These are phyloP conservation scores for Lota lota DNA, from an alignment of 2,113 vertebrate genomes.

Conservation along the genomic window DNA sequence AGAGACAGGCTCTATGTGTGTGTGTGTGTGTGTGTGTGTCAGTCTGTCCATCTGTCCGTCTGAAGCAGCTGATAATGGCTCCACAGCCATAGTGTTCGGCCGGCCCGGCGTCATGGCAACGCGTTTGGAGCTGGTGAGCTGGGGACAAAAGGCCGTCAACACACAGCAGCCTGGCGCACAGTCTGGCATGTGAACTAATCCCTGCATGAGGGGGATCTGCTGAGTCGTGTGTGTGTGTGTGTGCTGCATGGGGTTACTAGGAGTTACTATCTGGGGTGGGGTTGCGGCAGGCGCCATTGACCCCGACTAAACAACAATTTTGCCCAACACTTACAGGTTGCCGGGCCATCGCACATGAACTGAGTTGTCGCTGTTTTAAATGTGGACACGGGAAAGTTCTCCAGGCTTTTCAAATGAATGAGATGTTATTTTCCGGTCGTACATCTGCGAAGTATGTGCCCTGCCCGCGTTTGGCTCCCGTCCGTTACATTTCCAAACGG, in stretches of 20 bases:
- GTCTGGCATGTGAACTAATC: slow-evolving; percentile 38
- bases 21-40: not conserved
- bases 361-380: slow-evolving; percentile 47
- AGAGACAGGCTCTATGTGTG: not conserved
- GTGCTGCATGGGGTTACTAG: too few species aligned
- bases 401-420: too few species aligned
- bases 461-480: too few species aligned
- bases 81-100: slow-evolving; percentile 56
- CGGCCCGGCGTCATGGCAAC: slow-evolving; percentile 36
- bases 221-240: slow-evolving; percentile 24
- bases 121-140: slow-evolving; percentile 42
- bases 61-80: slow-evolving; percentile 39
- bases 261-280: not conserved
- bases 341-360: slow-evolving; percentile 23
- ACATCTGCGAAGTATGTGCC: not conserved
- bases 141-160: slow-evolving; percentile 49
- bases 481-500: too few species aligned
- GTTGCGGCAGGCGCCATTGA: not conserved
- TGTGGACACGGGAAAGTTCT: not conserved
- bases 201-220: slow-evolving; percentile 39
- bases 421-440: not conserved
- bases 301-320: not conserved
- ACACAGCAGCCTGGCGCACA: slow-evolving; percentile 32
- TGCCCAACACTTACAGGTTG: slow-evolving; percentile 2
- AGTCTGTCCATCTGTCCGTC: too few species aligned